These are phyloP conservation scores for Amyelois transitella DNA, from an alignment of 1,140 invertebrate species.

Conservation along the genomic window DNA sequence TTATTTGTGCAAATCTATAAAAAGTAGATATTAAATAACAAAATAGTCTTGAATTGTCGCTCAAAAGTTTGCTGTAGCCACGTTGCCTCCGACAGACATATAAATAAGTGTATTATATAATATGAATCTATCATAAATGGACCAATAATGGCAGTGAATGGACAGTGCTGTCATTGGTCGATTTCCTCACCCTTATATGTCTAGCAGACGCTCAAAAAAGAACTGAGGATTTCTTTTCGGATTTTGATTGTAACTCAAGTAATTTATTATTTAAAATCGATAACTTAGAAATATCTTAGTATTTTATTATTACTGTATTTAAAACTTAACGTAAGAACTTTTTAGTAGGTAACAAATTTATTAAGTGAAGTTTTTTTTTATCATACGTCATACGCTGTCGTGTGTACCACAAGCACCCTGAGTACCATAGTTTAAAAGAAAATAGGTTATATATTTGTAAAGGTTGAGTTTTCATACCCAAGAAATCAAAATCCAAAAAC, in stretches of 20 bases:
- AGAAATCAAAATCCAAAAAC: slow-evolving; percentile 42
- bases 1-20: slow-evolving; percentile 71
- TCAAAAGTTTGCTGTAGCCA: slow-evolving; percentile 63
- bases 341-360: too few species aligned
- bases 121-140: slow-evolving; percentile 62
- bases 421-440: too few species aligned
- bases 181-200: slow-evolving; percentile 69
- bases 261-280: too few species aligned
- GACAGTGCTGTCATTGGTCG: slow-evolving; percentile 70
- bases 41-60: slow-evolving; percentile 70
- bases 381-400: too few species aligned
- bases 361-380: too few species aligned
- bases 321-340: too few species aligned
- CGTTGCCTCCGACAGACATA: slow-evolving; percentile 69
- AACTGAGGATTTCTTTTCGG: slow-evolving; percentile 60
- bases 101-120: slow-evolving; percentile 64
- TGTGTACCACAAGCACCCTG: too few species aligned
- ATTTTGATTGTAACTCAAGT: slow-evolving; percentile 31
- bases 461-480: too few species aligned
- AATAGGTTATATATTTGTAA: too few species aligned
- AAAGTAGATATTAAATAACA: slow-evolving; percentile 51
- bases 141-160: slow-evolving; percentile 70
- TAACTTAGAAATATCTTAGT: too few species aligned
- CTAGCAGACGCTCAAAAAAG: slow-evolving; percentile 62
- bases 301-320: too few species aligned